Conservation (phyloP, 1,140 invertebrate species). For the Spodoptera litura region DNA sequence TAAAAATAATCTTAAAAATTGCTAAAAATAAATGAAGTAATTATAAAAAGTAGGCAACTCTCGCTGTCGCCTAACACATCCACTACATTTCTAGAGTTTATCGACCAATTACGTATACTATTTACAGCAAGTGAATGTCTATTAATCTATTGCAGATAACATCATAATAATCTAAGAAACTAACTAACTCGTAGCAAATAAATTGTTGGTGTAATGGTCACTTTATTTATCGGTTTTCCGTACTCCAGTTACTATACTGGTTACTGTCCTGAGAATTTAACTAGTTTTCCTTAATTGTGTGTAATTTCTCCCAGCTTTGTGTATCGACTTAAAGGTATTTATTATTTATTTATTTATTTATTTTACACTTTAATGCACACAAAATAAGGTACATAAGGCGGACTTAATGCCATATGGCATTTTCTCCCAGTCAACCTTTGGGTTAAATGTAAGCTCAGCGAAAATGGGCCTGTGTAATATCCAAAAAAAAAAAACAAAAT, state of each 20-base stretch:
- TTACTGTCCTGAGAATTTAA: not conserved
- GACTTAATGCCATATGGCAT: no score
- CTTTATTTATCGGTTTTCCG: constrained; percentile 11
- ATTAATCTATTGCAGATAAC: constrained; percentile 30
- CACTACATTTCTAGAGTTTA: constrained; percentile 28
- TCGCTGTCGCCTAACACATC: not conserved
- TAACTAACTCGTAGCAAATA: constrained; percentile 22
- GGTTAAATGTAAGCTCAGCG: no score
- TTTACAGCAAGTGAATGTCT: constrained; percentile 24
- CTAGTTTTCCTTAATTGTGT: constrained; percentile 7
- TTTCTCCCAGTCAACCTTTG: no score
- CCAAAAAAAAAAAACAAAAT: no score
- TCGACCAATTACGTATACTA: constrained; percentile 41
- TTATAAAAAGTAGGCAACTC: not conserved
- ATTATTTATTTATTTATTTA: no score
- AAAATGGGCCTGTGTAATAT: no score
- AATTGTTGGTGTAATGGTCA: constrained; percentile 13
- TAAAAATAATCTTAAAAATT: not conserved
- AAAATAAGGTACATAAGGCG: no score
- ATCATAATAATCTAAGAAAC: constrained; percentile 23
- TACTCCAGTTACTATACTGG: not conserved
- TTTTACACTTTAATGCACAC: no score
- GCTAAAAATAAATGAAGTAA: no score
- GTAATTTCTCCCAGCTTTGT: constrained; percentile 6
- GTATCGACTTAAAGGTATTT: not conserved